A percentile compares a stretch with the other conserved stretches of the same genome.
phyloP scores from a whole-genome alignment of 2,113 vertebrate species.

The Ctenodactylus gundi region DNA sequence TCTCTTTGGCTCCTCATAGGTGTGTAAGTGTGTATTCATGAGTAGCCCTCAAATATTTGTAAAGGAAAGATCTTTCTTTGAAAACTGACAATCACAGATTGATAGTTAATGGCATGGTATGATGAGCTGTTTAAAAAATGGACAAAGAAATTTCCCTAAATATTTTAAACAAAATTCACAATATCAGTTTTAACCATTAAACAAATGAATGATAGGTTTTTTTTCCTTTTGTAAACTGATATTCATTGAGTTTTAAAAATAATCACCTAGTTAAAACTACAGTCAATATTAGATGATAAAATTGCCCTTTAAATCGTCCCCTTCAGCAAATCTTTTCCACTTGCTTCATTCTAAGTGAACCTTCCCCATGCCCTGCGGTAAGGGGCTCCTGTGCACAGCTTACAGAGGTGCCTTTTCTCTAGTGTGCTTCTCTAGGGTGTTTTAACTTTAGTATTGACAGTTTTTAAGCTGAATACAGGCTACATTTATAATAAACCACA shows the following conservation, averaged over 20 bases:
- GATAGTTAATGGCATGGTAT: not conserved
- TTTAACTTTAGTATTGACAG: too few species aligned
- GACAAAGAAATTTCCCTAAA: not conserved
- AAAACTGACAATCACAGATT: not conserved
- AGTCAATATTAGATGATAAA: not conserved
- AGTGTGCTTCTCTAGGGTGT: not conserved
- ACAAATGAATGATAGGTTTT: not conserved
- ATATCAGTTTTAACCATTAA: not conserved
- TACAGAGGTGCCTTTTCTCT: not conserved
- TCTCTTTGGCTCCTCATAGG: not conserved
- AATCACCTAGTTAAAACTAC: not conserved
- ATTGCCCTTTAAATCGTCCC: not conserved
- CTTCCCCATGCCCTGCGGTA: not conserved
- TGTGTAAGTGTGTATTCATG: not conserved
- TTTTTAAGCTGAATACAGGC: not conserved
- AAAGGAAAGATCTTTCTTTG: not conserved
- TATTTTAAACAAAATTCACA: not conserved
- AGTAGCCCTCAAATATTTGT: not conserved
- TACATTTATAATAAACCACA: not conserved
- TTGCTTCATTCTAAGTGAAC: not conserved
- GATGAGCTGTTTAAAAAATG: not conserved
- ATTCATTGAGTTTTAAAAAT: not conserved
- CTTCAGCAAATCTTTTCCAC: not conserved
- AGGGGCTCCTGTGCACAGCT: not conserved
- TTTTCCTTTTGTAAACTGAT: not conserved